These are phyloP conservation scores for Chelonia mydas DNA, from an alignment of 2,797 vertebrate genomes.

Conservation along the genomic window DNA sequence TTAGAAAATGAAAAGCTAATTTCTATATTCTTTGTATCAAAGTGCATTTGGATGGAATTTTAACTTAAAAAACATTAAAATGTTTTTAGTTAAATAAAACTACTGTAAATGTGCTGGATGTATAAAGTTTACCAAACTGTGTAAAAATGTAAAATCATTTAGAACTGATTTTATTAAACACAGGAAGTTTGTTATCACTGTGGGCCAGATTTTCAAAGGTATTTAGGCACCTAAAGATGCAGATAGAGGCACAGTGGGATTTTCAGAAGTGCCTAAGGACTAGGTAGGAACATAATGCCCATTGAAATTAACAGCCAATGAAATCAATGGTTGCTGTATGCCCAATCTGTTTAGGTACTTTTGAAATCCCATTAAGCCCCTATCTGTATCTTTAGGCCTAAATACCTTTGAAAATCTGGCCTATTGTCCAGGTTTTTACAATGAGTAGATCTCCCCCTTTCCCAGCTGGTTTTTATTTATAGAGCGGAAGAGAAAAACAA, in stretches of 20 bases:
- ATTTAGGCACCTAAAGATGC: not conserved
- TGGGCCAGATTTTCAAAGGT: not conserved
- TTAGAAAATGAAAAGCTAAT: not conserved
- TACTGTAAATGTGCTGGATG: not conserved
- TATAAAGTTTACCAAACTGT: not conserved
- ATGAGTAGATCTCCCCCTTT: not conserved
- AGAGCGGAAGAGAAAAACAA: not conserved
- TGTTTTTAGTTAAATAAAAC: not conserved
- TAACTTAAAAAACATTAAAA: not conserved
- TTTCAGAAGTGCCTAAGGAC: not conserved
- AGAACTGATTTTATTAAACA: not conserved
- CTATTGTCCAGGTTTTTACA: not conserved
- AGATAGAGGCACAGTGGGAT: not conserved
- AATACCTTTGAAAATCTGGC: not conserved
- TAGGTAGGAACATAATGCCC: not conserved
- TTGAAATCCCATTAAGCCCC: too few relatives aligned
- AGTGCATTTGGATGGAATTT: not conserved
- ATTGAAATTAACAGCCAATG: not conserved
- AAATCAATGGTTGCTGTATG: not conserved
- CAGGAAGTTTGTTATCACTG: not conserved
- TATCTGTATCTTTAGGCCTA: not conserved
- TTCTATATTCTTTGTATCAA: not conserved
- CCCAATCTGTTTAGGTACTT: not conserved
- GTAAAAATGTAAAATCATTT: not conserved
- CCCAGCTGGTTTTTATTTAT: too few relatives aligned